Evolutionary conservation across 1,140 invertebrate genomes (phyloP).

Genomic region (Leptoteleia sp.): DNA sequence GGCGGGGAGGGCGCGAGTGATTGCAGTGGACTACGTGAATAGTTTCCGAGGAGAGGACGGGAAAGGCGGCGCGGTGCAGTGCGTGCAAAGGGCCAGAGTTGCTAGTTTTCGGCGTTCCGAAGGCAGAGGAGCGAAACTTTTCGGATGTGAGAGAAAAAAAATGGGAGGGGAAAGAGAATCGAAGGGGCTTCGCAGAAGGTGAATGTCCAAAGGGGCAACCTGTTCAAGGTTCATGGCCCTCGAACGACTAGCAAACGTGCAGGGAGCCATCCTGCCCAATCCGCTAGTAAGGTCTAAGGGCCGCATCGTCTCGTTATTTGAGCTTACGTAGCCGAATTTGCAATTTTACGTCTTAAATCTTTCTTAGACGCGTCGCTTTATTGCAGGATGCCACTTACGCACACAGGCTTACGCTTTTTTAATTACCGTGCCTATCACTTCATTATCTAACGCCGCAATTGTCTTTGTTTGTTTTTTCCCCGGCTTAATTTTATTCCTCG

Average conservation of each 20-base stretch:
- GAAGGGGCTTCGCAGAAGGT: constrained; percentile 76
- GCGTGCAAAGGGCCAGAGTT: constrained; percentile 58
- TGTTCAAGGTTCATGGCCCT: constrained; percentile 82
- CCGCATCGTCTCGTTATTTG: constrained; percentile 66
- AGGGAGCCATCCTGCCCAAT: constrained; percentile 76
- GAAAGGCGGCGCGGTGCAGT: constrained; percentile 48
- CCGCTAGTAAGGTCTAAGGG: constrained; percentile 75
- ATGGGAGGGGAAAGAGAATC: constrained; percentile 65
- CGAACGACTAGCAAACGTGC: constrained; percentile 78
- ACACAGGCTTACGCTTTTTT: not conserved
- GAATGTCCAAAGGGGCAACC: constrained; percentile 82
- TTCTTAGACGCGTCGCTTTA: constrained; percentile 36
- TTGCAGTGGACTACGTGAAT: constrained; percentile 25
- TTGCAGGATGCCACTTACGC: constrained; percentile 17
- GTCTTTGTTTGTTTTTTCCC: no score
- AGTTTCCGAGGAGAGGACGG: constrained; percentile 52
- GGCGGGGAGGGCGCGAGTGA: constrained; percentile 41
- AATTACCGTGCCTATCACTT: no score
- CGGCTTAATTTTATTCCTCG: no score
- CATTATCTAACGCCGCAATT: no score
- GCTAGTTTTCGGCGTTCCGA: constrained; percentile 67
- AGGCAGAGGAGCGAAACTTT: constrained; percentile 59
- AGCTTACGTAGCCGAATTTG: constrained; percentile 50
- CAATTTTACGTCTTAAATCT: constrained; percentile 56
- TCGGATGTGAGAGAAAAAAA: constrained; percentile 66